phyloP scores from a whole-genome alignment of 2,113 vertebrate genomes.

The Boleophthalmus pectinirostris region DNA sequence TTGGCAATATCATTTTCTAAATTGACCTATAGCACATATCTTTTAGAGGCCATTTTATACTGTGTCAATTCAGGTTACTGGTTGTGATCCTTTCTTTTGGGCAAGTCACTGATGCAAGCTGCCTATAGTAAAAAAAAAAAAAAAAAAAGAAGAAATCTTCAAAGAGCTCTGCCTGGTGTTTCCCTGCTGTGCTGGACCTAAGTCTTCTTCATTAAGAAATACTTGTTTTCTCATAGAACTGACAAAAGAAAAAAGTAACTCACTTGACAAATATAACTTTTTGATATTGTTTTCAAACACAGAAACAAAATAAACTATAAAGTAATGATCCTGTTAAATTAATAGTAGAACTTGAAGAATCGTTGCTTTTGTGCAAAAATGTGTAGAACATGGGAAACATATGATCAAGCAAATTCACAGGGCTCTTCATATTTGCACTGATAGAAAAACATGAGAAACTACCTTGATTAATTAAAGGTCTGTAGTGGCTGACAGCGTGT shows the following conservation, averaged over 20 bases:
- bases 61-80: neutral
- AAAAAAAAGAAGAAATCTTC: conserved; percentile 21
- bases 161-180: conserved; percentile 19
- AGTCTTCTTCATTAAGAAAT: conserved; percentile 29
- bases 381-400: no score
- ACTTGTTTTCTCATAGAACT: conserved; percentile 20
- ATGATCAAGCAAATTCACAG: neutral
- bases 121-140: neutral
- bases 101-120: conserved; percentile 33
- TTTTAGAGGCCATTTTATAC: neutral
- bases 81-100: conserved; percentile 10
- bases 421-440: conserved; percentile 25
- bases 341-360: neutral
- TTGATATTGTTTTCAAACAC: neutral
- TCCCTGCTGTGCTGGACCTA: conserved; percentile 21
- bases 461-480: no score
- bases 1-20: neutral
- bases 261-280: neutral
- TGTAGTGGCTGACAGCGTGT: no score
- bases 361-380: neutral
- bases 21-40: neutral
- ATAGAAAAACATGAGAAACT: no score
- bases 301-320: neutral
- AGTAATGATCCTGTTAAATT: neutral
- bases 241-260: conserved; percentile 15